Percentiles rank a stretch among this genome's conserved stretches.
Conservation (phyloP, 2,888 invertebrate species). For the Adineta ricciae region DNA sequence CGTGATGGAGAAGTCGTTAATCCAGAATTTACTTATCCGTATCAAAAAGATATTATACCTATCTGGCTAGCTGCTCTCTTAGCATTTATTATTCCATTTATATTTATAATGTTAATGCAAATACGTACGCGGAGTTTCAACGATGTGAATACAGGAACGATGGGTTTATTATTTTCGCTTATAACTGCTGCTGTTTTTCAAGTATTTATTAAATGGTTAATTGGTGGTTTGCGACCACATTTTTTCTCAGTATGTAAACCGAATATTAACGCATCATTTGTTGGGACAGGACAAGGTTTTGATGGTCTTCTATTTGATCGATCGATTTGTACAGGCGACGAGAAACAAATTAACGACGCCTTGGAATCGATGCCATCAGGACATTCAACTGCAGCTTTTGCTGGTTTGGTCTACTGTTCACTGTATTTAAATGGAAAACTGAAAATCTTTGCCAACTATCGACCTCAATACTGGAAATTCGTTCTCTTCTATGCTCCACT, state of each 20-base stretch:
- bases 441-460: neutral
- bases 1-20: neutral
- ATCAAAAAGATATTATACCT: neutral
- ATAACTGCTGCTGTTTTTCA: neutral
- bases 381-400: neutral
- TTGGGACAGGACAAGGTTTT: neutral
- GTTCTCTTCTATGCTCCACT: neutral
- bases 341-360: neutral
- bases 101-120: neutral
- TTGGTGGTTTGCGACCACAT: neutral
- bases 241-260: neutral
- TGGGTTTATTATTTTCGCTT: neutral
- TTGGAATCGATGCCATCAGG: neutral
- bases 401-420: neutral
- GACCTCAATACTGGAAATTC: neutral
- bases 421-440: conserved; percentile 18
- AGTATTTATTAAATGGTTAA: neutral
- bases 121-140: neutral
- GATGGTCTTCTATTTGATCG: neutral
- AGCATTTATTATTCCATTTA: neutral
- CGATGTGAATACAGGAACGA: neutral
- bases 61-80: neutral
- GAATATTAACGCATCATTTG: neutral
- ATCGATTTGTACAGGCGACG: neutral
- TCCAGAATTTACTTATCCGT: neutral